These are phyloP conservation scores for Perdix hodgsoniae DNA, from an alignment of 2,797 vertebrate species.

Conservation along the genomic window DNA sequence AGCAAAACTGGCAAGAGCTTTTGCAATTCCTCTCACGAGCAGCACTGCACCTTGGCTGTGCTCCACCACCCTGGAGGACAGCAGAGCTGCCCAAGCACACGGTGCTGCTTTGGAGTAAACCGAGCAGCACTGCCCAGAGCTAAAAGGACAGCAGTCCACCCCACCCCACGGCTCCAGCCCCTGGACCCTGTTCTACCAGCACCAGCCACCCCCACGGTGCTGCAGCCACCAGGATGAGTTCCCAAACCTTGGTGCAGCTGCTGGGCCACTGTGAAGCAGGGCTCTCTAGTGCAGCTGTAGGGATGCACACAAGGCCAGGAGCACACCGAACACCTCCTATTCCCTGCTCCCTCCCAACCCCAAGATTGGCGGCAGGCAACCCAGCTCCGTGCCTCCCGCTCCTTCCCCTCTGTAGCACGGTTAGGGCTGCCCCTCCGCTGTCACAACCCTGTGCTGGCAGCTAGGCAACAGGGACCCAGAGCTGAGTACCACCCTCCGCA, in stretches of 20 bases:
- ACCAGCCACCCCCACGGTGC: background rate
- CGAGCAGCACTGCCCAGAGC: background rate
- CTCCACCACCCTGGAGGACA: constrained; percentile 51
- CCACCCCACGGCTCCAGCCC: background rate
- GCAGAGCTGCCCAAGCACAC: background rate
- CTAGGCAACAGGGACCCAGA: background rate
- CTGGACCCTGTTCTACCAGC: background rate
- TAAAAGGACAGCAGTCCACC: background rate
- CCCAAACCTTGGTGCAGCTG: background rate
- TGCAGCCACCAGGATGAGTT: background rate
- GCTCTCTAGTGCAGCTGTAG: background rate
- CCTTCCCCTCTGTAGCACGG: background rate
- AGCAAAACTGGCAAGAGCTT: background rate
- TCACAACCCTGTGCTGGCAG: background rate
- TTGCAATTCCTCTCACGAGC: constrained; percentile 51
- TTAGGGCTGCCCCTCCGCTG: background rate
- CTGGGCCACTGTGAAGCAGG: background rate
- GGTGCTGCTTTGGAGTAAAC: background rate
- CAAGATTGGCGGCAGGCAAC: background rate
- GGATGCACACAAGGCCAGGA: background rate
- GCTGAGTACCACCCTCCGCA: rapidly evolving
- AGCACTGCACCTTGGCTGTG: constrained; percentile 44
- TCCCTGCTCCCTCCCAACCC: background rate
- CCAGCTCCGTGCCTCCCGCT: background rate
- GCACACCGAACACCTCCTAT: background rate